A percentile compares a stretch with the other conserved stretches of the same genome.
phyloP scores from a whole-genome alignment of 2,113 vertebrate species.

The Trachemys scripta region DNA sequence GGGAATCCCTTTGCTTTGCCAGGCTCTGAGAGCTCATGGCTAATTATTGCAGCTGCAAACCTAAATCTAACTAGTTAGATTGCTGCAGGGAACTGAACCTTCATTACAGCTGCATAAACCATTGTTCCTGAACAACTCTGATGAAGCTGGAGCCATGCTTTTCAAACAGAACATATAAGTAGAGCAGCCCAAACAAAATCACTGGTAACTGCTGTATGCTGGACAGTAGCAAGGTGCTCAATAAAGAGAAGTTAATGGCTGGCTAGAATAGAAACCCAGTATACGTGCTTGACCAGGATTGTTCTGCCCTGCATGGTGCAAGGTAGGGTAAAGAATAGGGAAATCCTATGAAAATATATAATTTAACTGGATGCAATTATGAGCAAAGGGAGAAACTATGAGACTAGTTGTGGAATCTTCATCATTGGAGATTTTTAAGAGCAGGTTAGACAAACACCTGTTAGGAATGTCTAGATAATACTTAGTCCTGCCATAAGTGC shows the following conservation, averaged over 20 bases:
- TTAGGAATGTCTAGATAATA: too few species aligned
- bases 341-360: background rate
- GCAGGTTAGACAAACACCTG: too few species aligned
- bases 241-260: background rate
- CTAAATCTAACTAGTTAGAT: background rate
- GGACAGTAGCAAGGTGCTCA: background rate
- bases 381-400: background rate
- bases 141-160: slow-evolving; percentile 29
- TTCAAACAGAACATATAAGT: slow-evolving; percentile 20
- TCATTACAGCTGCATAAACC: background rate
- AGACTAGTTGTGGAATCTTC: background rate
- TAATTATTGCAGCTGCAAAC: slow-evolving; percentile 12
- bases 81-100: slow-evolving; percentile 30
- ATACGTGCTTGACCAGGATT: background rate
- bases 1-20: slow-evolving; percentile 12
- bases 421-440: too few species aligned
- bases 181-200: slow-evolving; percentile 25
- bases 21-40: background rate
- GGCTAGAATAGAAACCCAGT: background rate
- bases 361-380: background rate
- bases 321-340: background rate
- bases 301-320: background rate
- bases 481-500: too few species aligned
- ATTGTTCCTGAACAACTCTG: background rate
- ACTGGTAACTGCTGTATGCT: background rate